Evolutionary conservation across 1,140 invertebrate genomes (phyloP).

Genomic region (Triops cancriformis): DNA sequence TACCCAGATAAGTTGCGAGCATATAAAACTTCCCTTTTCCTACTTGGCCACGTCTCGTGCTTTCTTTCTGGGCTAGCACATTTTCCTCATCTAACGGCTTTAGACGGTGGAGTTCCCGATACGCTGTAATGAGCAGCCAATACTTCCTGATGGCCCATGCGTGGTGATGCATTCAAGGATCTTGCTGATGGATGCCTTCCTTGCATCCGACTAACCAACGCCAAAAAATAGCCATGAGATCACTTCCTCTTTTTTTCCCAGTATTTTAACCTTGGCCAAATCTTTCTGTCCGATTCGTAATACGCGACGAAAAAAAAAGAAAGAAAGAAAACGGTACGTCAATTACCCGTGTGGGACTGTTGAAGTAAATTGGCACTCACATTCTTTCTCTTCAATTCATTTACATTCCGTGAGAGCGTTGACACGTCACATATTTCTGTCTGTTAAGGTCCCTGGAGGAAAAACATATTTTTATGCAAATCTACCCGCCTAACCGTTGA

Average conservation of each 20-base stretch:
- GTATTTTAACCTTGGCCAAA: background rate
- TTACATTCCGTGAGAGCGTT: background rate
- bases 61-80: background rate
- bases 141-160: background rate
- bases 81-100: background rate
- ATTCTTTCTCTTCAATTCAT: background rate
- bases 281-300: background rate
- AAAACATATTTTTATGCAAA: no score
- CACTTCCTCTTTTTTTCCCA: background rate
- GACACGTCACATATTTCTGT: background rate
- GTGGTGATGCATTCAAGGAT: conserved; percentile 13
- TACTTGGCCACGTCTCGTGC: no score
- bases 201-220: background rate
- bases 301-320: background rate
- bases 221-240: background rate
- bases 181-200: background rate
- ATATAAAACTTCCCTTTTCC: no score
- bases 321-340: background rate
- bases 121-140: background rate
- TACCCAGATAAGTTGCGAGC: no score
- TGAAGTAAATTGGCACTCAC: background rate
- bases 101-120: background rate
- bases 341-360: background rate
- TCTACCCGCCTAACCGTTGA: no score
- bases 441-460: background rate